Evolutionary conservation across 2,113 vertebrate species (phyloP).

Genomic region (Silurus meridionalis): DNA sequence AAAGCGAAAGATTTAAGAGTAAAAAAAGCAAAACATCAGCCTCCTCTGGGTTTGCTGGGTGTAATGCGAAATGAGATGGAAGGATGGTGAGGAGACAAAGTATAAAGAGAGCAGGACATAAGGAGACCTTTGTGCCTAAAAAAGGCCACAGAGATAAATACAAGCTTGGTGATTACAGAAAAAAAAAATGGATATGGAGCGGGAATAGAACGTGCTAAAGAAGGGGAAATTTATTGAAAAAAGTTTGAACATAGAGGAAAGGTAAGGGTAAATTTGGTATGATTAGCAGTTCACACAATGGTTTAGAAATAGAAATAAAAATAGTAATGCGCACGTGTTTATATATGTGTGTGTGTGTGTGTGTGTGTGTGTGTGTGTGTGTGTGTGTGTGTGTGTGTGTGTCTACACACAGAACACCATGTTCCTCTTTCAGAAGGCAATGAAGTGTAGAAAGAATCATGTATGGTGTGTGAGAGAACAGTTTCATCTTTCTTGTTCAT

Average conservation of each 20-base stretch:
- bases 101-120: constrained; percentile 2
- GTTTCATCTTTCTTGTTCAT: background rate
- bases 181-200: background rate
- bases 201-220: background rate
- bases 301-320: background rate
- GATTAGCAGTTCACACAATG: background rate
- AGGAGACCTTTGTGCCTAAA: constrained; percentile 1
- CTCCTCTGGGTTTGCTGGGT: background rate
- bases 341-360: background rate
- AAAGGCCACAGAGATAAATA: background rate
- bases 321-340: background rate
- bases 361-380: no score
- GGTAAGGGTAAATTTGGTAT: background rate
- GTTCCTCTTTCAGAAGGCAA: background rate
- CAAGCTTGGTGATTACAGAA: background rate
- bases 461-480: constrained; percentile 15
- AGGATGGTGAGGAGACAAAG: background rate
- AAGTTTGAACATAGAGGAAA: background rate
- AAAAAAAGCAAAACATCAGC: background rate
- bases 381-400: background rate
- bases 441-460: constrained; percentile 11
- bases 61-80: background rate
- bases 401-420: background rate
- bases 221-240: background rate
- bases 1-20: background rate